Evolutionary conservation across 2,113 vertebrate genomes (phyloP).

Genomic region (Gadus chalcogrammus): DNA sequence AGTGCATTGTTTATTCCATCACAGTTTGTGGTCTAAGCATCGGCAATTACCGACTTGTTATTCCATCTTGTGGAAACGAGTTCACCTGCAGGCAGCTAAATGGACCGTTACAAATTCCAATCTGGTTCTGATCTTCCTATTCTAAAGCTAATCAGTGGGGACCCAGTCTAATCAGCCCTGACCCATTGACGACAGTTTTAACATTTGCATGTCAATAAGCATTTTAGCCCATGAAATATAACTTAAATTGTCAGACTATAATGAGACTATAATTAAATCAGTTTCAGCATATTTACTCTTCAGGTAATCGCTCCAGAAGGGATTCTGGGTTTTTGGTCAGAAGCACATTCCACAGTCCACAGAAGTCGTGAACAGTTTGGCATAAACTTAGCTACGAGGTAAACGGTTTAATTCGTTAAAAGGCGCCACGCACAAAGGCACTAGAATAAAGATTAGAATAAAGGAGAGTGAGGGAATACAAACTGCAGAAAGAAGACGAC

Average conservation of each 20-base stretch:
- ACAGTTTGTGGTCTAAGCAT: background rate
- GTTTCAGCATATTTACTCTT: conserved; percentile 32
- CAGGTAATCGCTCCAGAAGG: too few species aligned
- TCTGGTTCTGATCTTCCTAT: conserved; percentile 1
- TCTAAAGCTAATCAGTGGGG: too few species aligned
- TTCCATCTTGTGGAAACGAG: background rate
- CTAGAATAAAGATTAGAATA: too few species aligned
- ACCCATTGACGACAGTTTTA: conserved; percentile 52
- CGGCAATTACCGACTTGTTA: background rate
- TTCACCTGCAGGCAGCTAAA: background rate
- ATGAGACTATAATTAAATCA: conserved; percentile 63
- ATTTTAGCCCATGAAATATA: conserved; percentile 52
- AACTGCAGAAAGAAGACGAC: too few species aligned
- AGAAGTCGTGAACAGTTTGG: too few species aligned
- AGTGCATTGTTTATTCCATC: background rate
- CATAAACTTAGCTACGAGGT: too few species aligned
- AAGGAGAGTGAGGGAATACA: too few species aligned
- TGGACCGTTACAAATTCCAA: background rate
- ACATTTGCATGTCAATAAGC: conserved; percentile 36
- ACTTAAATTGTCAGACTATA: conserved; percentile 47
- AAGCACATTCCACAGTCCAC: too few species aligned
- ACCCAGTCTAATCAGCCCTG: conserved; percentile 28
- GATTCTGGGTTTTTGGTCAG: too few species aligned
- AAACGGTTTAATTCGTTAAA: too few species aligned
- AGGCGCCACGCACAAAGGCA: too few species aligned